Evolutionary conservation across 2,113 vertebrate species (phyloP), one percentile per base, ranked within the genome.

Genomic region (Procapra przewalskii): DNA sequence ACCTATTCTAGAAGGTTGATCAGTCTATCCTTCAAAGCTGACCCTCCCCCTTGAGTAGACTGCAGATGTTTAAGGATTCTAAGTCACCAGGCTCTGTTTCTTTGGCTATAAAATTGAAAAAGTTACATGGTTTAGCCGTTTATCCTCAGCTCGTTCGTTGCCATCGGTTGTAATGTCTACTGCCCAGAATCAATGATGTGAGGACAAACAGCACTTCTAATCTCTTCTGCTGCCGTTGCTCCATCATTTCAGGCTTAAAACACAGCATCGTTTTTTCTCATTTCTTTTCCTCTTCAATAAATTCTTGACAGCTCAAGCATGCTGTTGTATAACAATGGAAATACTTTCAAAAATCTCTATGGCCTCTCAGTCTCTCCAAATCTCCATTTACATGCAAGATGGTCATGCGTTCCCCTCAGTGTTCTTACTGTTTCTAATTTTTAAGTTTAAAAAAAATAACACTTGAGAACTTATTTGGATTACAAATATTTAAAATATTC

Each of bases 211-310:
- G 14, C 59, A 81, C 29, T 48, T 96, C 25, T 96, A 80, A 94
- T 96, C 52, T 64, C 54, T 71, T 89, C 55, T 50, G 83, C 62
- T 75, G 86, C 5, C 5, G 19, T 85, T 33, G 25, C 43, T 79
- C 25, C 33, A 75, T 96, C 62, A 95, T 92, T 64, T 91, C 45
- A 71, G 36, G 7, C 52, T 93, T 88, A 82, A 88, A 90, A 60
- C 48, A 50, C 4, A 60, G 2, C 9, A 67, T 77, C 13, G 0
- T 80, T 57, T 89, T 59, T 27, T 55, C 64, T 92, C 54, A 59
- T 82, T 90, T 88, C 25, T 95, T 55, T 52, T 82, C 31, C n/a
- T 88, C n/a, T 97, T 94, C 88, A 94, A 83, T 93, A 91, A 97
- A 88, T 94, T 40, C 48, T 79, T 94, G 64, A 96, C 81, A 94